Evolutionary conservation across 2,113 vertebrate genomes (phyloP), one percentile per base, ranked within the genome.

Genomic region (Typhlomys cinereus): DNA sequence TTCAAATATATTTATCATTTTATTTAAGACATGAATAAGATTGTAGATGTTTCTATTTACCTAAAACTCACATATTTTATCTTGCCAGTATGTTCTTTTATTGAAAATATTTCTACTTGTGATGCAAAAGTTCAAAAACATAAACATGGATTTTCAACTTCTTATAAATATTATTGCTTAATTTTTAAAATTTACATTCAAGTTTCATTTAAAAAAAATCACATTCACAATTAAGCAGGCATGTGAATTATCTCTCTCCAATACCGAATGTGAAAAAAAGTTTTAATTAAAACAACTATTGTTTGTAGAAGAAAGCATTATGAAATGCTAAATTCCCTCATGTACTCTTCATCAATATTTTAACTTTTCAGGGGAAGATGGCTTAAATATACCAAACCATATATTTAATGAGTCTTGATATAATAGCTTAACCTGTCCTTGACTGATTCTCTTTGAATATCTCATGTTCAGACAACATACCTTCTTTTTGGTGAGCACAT

Each of bases 101-200:
- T 73, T 88, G 61, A 44, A 59, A 64, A 15, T 39, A 20, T 75
- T 61, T 64, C 36, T 82, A 80, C 85, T 27, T 61, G 27, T 78
- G 29, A 73, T 34, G 41, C 13, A 90, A 88, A 92, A 80, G 71
- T n/a, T n/a, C 11, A 50, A 76, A 94, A 84, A 44, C 54, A 85
- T 36, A 74, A 75, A 11, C 70, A 31, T 54, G 25, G 31, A 87
- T 90, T 62, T 85, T 81, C 21, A 90, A 75, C 41, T 85, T 76
- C 39, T 93, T 2, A 31, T 14, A 85, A 4, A 21, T 76, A 25
- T 10, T 81, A 67, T 67, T 88, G 46, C 21, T 66, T 87, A 76
- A 70, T 34, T 66, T 89, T 62, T 80, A 71, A 80, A 88, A 89
- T 14, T 46, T 80, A 89, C 7, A 83, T 23, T 66, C 54, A 75